phyloP scores from a whole-genome alignment of 1,140 invertebrate species.

The Pseudobourletiella spinata region DNA sequence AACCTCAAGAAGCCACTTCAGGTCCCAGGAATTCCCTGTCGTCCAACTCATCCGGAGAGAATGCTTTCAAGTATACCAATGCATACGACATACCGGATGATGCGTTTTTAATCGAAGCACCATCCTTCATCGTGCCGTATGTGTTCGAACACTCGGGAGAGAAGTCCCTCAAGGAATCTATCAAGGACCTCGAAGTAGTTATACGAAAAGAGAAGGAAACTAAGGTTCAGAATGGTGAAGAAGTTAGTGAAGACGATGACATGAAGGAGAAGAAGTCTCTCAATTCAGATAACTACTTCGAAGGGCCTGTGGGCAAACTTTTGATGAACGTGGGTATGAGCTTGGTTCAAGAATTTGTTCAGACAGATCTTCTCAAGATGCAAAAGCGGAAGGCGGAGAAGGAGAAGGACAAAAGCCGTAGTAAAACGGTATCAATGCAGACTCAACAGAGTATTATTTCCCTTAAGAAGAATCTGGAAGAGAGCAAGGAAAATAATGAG shows the following conservation, averaged over 20 bases:
- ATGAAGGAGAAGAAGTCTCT: constrained; percentile 15
- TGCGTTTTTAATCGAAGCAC: constrained; percentile 82
- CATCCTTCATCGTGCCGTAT: constrained; percentile 83
- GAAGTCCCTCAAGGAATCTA: constrained; percentile 66
- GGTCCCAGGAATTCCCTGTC: not conserved
- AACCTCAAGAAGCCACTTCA: not conserved
- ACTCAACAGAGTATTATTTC: constrained; percentile 68
- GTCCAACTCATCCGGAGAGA: not conserved
- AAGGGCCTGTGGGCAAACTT: constrained; percentile 78
- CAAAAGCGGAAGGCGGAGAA: constrained; percentile 68
- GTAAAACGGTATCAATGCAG: constrained; percentile 53
- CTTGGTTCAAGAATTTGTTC: constrained; percentile 85
- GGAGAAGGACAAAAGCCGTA: constrained; percentile 44
- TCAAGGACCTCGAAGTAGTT: constrained; percentile 60
- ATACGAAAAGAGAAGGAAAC: constrained; percentile 54
- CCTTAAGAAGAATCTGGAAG: constrained; percentile 70
- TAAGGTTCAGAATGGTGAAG: constrained; percentile 37
- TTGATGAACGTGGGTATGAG: constrained; percentile 85
- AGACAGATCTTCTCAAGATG: constrained; percentile 76
- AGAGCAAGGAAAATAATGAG: constrained; percentile 80
- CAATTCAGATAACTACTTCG: constrained; percentile 54
- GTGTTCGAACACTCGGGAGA: constrained; percentile 59
- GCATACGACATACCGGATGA: constrained; percentile 69
- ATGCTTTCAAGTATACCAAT: constrained; percentile 24
- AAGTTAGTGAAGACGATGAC: constrained; percentile 43